Evolutionary conservation across 2,797 vertebrate genomes (phyloP), one percentile per base, ranked within the genome.

Genomic region (Anguilla marmorata): DNA sequence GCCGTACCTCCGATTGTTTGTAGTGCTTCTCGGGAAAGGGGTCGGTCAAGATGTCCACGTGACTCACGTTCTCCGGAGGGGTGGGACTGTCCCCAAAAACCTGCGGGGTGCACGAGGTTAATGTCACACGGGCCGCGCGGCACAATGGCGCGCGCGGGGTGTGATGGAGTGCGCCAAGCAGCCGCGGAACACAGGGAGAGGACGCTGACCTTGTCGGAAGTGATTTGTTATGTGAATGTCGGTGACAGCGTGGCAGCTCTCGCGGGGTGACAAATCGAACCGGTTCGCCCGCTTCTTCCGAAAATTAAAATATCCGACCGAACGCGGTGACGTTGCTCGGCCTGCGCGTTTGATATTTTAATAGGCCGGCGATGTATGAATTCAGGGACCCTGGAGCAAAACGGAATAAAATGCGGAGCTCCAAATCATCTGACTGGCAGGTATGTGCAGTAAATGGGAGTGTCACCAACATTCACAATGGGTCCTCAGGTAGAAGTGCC

Each of bases 1-100:
- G 9, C 33, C 84, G 0, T 93, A 97, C 96, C 94, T 97, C 96
- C 0, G 92, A 89, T 87, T 95, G 91, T 92, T 94, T 96, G 92
- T 96, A 96, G 91, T 96, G 93, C 87, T 95, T 96, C 50, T 96
- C 96, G 48, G 96, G 95, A 87, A 96, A 94, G 16, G 96, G 95
- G 92, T 97, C 96, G 87, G 85, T 93, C 87, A 96, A 92, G 90
- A 97, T 97, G 90, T 97, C 96, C 92, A 97, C 90, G 90, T 94
- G 95, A 89, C 91, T 93, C 87, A 97, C 93, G n/a, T 92, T 93
- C 87, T 94, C 93, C 60, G 89, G 88, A 3, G 95, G 94, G 69
- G 95, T 96, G 58, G 96, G 94, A 14, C 84, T 93, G 91, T 96
- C 95, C 89, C 93, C 95, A 88, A 97, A 97, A 89, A 97, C 95